Percentiles rank a stretch among this genome's conserved stretches.
These are phyloP conservation scores for Kryptolebias marmoratus DNA, from an alignment of 2,113 vertebrate genomes.

Conservation along the genomic window DNA sequence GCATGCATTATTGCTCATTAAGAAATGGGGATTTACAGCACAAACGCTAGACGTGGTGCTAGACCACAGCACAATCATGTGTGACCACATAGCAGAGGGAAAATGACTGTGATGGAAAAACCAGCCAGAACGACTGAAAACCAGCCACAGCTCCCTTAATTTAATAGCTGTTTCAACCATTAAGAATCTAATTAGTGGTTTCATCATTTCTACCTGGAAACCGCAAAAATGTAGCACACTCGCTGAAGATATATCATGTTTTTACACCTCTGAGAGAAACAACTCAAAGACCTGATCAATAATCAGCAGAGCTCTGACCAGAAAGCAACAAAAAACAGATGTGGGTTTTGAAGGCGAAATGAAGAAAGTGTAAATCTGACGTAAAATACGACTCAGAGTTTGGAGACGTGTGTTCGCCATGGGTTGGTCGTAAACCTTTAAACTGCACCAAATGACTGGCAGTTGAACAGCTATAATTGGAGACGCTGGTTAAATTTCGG, in stretches of 20 bases:
- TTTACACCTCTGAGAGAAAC: slow-evolving; percentile 52
- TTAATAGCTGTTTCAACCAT: slow-evolving; percentile 52
- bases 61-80: slow-evolving; percentile 65
- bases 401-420: slow-evolving; percentile 48
- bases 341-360: slow-evolving; percentile 40
- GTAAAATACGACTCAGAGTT: slow-evolving; percentile 47
- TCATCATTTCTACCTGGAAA: slow-evolving; percentile 28
- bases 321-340: slow-evolving; percentile 60
- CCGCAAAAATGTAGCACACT: slow-evolving; percentile 14
- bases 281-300: slow-evolving; percentile 35
- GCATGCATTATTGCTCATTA: slow-evolving; percentile 35
- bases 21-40: slow-evolving; percentile 46
- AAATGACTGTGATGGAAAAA: slow-evolving; percentile 47
- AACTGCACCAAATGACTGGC: slow-evolving; percentile 46
- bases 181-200: slow-evolving; percentile 24
- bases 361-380: slow-evolving; percentile 34
- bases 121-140: slow-evolving; percentile 44
- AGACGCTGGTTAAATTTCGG: slow-evolving; percentile 45
- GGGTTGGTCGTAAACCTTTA: slow-evolving; percentile 55
- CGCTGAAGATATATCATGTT: slow-evolving; percentile 49
- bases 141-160: slow-evolving; percentile 34
- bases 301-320: slow-evolving; percentile 43
- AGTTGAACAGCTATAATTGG: slow-evolving; percentile 56
- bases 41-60: slow-evolving; percentile 42
- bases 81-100: slow-evolving; percentile 37